Percentiles rank a stretch among this genome's conserved stretches.
Conservation (phyloP, 2,888 invertebrate species). For the Caradrina clavipalpis region DNA sequence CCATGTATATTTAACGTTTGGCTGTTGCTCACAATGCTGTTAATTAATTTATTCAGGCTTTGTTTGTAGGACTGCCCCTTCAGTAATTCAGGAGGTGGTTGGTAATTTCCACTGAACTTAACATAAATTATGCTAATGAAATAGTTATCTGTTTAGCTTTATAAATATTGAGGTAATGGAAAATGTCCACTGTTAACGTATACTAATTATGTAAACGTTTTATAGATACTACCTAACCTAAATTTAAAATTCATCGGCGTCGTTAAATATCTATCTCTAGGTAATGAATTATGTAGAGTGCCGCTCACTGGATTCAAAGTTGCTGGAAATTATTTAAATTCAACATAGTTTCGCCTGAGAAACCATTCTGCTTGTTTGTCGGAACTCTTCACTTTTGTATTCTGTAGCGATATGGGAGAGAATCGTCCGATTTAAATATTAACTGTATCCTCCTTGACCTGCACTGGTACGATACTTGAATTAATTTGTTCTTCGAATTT, state of each 20-base stretch:
- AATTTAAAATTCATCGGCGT: slow-evolving; percentile 37
- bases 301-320: slow-evolving; percentile 42
- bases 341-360: slow-evolving; percentile 58
- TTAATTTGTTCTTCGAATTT: slow-evolving; percentile 71
- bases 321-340: slow-evolving; percentile 62
- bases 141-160: slow-evolving; percentile 20
- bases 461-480: slow-evolving; percentile 77
- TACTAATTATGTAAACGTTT: slow-evolving; percentile 24
- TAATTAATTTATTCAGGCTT: slow-evolving; percentile 50
- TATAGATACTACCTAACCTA: slow-evolving; percentile 23
- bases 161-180: slow-evolving; percentile 12
- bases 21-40: slow-evolving; percentile 32
- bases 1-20: slow-evolving; percentile 42
- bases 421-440: slow-evolving; percentile 79
- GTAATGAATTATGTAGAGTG: slow-evolving; percentile 59
- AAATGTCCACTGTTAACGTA: slow-evolving; percentile 13
- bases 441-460: slow-evolving; percentile 75
- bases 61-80: slow-evolving; percentile 35
- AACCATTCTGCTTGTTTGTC: slow-evolving; percentile 54
- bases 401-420: slow-evolving; percentile 68
- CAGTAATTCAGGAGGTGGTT: slow-evolving; percentile 23
- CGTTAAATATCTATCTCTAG: slow-evolving; percentile 37
- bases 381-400: slow-evolving; percentile 75
- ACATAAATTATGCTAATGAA: slow-evolving; percentile 45
- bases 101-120: slow-evolving; percentile 12